Evolutionary conservation across 1,140 invertebrate species (phyloP), one percentile per base, ranked within the genome.

Genomic region (Meloidogyne chitwoodi): DNA sequence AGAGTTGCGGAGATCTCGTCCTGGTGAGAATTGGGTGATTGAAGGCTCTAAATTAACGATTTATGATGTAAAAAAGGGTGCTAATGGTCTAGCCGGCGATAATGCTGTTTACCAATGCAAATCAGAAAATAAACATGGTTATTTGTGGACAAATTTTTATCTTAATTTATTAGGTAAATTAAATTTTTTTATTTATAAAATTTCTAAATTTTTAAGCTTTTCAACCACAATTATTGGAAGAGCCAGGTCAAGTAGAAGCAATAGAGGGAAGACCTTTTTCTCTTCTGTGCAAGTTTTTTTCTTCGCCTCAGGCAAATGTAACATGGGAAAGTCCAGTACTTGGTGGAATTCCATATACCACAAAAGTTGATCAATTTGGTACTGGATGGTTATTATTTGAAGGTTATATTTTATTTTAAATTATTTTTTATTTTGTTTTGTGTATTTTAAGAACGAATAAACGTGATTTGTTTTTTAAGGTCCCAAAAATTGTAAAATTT

Each of bases 61-160:
- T 77, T 91, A 92, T 16, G 92, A 93, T 81, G 89, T 99, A 24
- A 90, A 90, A 27, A 95, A 95, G 88, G 83, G 86, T n/a, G 90
- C 90, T 24, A 78, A 82, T 31, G 85, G 85, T 19, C 71, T 65
- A 26, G 5, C 48, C 5, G 85, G 85, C 62, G 96, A 99, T 88
- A 97, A 95, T 16, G 94, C 94, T 77, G 98, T 98, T 88, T 95
- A 96, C 85, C 95, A 97, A 66, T 99, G 96, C 88, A 99, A 99
- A 89, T 95, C 95, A 0, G 97, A 95, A 77, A 99, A 99, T 88
- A 93, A 92, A 26, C 91, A 96, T 80, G 96, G 96, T 34, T 82
- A 87, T 68, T 65, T 86, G 12, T 86, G 85, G 85, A 94, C 94
- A 86, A 96, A 99, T 90, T 94, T 98, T 68, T 99, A 94, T 85